Evolutionary conservation across 2,797 vertebrate species (phyloP).

Genomic region (Enteromius treurensis): DNA sequence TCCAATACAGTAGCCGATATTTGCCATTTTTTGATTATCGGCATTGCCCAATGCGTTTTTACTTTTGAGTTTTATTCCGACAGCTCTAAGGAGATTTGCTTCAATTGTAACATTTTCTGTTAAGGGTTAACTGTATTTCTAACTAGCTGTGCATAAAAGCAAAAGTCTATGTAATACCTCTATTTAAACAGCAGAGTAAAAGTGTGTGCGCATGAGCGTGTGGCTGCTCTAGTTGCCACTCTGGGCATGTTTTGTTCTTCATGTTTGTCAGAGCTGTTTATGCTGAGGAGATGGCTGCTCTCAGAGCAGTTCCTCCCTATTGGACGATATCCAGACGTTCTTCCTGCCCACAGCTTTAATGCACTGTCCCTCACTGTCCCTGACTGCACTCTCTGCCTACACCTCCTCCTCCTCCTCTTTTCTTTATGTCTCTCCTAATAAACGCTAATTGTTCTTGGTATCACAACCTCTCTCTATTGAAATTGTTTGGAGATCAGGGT

Average conservation of each 20-base stretch:
- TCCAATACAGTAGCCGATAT: background rate
- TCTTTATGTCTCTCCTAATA: conserved; percentile 31
- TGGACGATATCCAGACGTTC: conserved; percentile 34
- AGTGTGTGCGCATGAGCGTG: background rate
- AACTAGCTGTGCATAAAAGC: background rate
- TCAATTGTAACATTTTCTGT: background rate
- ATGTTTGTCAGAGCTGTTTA: conserved; percentile 27
- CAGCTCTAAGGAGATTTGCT: too few relatives aligned
- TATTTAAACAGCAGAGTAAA: background rate
- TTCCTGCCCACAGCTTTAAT: conserved; percentile 34
- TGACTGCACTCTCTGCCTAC: conserved; percentile 11
- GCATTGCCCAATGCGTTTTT: background rate
- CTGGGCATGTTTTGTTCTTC: conserved; percentile 36
- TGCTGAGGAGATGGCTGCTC: conserved; percentile 19
- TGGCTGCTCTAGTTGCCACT: conserved; percentile 6
- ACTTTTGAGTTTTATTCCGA: background rate
- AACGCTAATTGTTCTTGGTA: conserved; percentile 26
- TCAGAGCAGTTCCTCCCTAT: conserved; percentile 44
- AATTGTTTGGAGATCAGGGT: conserved; percentile 30
- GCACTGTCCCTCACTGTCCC: conserved; percentile 4
- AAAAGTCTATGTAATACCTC: background rate
- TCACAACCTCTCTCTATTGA: conserved; percentile 14
- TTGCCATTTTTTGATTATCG: background rate
- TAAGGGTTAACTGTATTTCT: background rate
- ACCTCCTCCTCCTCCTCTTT: background rate